Conservation (phyloP, 2,113 vertebrate genomes). For the Ancistrus triradiatus region DNA sequence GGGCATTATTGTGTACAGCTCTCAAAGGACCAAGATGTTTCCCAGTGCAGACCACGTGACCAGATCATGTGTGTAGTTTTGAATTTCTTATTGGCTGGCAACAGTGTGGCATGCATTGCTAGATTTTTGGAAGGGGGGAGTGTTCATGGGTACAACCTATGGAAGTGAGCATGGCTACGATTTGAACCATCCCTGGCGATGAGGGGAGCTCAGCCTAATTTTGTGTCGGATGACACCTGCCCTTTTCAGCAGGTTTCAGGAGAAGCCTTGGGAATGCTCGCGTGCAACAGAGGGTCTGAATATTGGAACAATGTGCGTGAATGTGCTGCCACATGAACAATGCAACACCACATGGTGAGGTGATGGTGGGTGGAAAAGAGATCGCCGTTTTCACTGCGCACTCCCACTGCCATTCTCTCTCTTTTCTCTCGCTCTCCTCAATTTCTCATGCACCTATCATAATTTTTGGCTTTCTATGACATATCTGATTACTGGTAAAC, state of each 20-base stretch:
- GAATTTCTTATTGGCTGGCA: conserved; percentile 54
- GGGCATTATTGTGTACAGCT: conserved; percentile 59
- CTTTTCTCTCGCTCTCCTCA: background rate
- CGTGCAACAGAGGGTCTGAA: conserved; percentile 35
- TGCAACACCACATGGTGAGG: conserved; percentile 40
- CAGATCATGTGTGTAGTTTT: conserved; percentile 56
- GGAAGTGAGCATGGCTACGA: conserved; percentile 29
- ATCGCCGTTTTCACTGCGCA: conserved; percentile 31
- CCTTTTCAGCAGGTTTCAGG: conserved; percentile 37
- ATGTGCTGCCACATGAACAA: conserved; percentile 43
- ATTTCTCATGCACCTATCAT: background rate
- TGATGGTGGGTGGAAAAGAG: conserved; percentile 30
- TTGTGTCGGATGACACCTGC: conserved; percentile 46
- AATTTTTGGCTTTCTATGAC: conserved; percentile 6
- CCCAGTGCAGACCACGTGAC: conserved; percentile 62
- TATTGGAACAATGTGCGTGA: conserved; percentile 37
- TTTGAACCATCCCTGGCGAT: conserved; percentile 13
- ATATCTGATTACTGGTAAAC: conserved; percentile 30
- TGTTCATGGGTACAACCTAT: conserved; percentile 24
- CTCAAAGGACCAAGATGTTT: conserved; percentile 56
- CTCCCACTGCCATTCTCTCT: conserved; percentile 25
- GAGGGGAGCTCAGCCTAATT: conserved; percentile 29
- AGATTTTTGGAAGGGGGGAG: conserved; percentile 15
- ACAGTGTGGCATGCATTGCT: conserved; percentile 37
- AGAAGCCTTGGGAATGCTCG: conserved; percentile 39